Evolutionary conservation across 2,888 invertebrate genomes (phyloP).

Genomic region (Anodontia alba): DNA sequence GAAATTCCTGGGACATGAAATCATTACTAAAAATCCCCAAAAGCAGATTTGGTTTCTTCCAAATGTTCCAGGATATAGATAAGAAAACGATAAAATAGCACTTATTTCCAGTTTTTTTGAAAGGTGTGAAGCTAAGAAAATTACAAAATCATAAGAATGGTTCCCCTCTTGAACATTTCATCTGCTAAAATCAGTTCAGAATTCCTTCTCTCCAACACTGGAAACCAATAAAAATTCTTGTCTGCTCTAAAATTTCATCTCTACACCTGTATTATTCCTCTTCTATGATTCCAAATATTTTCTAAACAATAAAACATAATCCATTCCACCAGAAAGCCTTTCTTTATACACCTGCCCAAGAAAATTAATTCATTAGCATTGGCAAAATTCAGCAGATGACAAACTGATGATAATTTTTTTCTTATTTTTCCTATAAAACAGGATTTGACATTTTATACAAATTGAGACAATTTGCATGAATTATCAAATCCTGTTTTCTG

Average conservation of each 20-base stretch:
- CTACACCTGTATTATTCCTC: neutral
- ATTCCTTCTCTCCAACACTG: neutral
- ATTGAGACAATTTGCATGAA: too few species aligned
- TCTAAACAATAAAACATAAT: neutral
- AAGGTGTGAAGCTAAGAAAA: neutral
- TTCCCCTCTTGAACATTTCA: too few species aligned
- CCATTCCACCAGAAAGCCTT: too few species aligned
- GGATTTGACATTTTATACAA: too few species aligned
- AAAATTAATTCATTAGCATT: too few species aligned
- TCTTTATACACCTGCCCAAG: too few species aligned
- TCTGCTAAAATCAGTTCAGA: too few species aligned
- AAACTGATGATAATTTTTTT: too few species aligned
- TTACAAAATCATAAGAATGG: neutral
- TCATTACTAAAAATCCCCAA: neutral
- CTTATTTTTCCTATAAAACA: too few species aligned
- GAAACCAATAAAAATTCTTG: neutral
- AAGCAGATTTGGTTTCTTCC: neutral
- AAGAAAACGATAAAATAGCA: neutral
- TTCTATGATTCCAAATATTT: neutral
- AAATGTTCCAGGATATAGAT: neutral
- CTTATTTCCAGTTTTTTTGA: constrained; percentile 5
- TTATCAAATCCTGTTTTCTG: too few species aligned
- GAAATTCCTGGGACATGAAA: constrained; percentile 5
- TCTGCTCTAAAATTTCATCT: neutral
- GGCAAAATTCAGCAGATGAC: too few species aligned